phyloP scores from a whole-genome alignment of 2,113 vertebrate genomes.

The Pseudopodoces humilis region DNA sequence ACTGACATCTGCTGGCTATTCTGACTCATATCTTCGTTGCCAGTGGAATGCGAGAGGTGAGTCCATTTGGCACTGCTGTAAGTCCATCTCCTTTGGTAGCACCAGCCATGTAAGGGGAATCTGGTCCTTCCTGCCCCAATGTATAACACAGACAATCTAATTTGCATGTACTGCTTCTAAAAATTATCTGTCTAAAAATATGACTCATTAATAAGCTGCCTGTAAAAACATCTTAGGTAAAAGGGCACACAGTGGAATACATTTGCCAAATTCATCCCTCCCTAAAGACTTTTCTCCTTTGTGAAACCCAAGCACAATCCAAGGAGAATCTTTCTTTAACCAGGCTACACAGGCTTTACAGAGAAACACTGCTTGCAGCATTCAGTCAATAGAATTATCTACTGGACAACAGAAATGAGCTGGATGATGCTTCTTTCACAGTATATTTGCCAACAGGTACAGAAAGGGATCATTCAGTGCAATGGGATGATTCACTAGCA shows the following conservation, averaged over 20 bases:
- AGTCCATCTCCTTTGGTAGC: not conserved
- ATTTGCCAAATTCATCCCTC: not conserved
- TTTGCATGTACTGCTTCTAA: not conserved
- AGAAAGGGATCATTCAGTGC: not conserved
- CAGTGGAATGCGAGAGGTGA: not conserved
- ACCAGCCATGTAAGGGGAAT: not conserved
- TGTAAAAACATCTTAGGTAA: not conserved
- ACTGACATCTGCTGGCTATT: conserved; percentile 62
- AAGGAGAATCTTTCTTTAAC: not conserved
- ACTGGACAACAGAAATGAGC: not conserved
- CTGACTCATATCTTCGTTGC: not conserved
- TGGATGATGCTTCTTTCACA: not conserved
- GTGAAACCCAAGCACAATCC: not conserved
- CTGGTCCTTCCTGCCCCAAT: not conserved
- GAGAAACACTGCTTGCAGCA: not conserved
- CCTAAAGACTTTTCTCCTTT: not conserved
- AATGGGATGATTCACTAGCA: not conserved
- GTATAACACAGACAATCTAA: not conserved
- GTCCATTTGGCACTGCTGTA: not conserved
- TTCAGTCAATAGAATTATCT: not conserved
- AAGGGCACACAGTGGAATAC: not conserved
- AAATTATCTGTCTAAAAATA: not conserved
- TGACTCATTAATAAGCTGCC: not conserved
- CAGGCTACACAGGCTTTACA: not conserved
- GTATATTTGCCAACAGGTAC: not conserved